Base-by-base conservation (phyloP, 1,140 invertebrate genomes). In the Aphidius gifuensis region DNA sequence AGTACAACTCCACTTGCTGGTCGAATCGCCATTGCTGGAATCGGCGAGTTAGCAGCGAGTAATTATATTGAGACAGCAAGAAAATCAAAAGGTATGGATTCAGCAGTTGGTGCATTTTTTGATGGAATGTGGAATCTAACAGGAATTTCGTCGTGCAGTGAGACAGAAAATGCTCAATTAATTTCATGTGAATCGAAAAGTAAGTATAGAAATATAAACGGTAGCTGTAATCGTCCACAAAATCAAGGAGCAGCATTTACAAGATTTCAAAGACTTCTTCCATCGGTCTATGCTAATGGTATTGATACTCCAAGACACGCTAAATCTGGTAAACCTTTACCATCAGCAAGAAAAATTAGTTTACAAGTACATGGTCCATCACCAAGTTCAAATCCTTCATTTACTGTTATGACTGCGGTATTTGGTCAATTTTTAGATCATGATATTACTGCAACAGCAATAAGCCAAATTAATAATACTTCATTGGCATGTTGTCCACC, bases 391-490 rank as follows among this genome's bases (percentile, higher is more conserved):
- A 90, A 92, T 76, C 85, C 87, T 0, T 81, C 85, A 43, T 92
- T 92, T 69, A 90, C 89, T 0, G 89, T 92, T 0, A 91, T 93
- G 88, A 70, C 92, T 50, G 90, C 90, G 0, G 90, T 92, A 8
- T 98, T 94, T 87, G 96, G 96, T 1, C 96, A 98, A 82, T 98
- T 98, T 77, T 69, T 98, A 11, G 96, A 98, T 77, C 97, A 98
- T 71, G 97, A 98, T 71, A 87, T 99, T 38, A 93, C 91, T 0
- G 89, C 90, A 3, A 94, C 92, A 0, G 91, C 91, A 0, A 71
- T 91, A 5, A 92, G 84, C 65, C 86, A 88, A 68, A 69, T 64
- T 63, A 83, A 88, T 74, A 83, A 87, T 72, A 80, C 79, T 58
- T 75, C 90, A 23, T 83, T 94, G 69, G 83, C 88, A 4, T 86